Conservation (phyloP, 2,888 invertebrate genomes). For the Nomada fucata region DNA sequence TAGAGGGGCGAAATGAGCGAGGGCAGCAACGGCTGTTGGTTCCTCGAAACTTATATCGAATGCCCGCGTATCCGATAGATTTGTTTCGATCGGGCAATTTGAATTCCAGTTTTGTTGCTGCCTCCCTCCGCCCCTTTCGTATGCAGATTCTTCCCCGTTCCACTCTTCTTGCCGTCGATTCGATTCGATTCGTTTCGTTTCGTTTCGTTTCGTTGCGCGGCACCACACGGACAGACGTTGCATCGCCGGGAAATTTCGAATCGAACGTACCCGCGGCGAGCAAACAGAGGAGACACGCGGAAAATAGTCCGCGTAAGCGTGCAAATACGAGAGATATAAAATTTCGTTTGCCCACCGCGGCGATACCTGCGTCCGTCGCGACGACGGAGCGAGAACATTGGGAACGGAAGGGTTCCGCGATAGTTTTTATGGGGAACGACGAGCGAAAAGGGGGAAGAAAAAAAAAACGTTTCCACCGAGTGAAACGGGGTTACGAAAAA, state of each 20-base stretch:
- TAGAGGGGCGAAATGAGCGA: conserved; percentile 2
- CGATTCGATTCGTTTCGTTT: not conserved
- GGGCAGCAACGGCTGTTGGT: not conserved
- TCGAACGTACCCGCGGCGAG: not conserved
- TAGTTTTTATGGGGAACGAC: not conserved
- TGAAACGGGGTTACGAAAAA: conserved; percentile 2
- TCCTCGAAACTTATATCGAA: conserved; percentile 24
- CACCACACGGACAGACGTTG: not conserved
- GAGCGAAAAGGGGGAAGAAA: not conserved
- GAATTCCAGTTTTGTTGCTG: conserved; percentile 27
- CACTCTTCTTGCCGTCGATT: not conserved
- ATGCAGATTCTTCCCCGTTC: too few relatives aligned
- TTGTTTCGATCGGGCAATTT: conserved; percentile 36
- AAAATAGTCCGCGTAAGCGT: conserved; percentile 8
- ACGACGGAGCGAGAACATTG: conserved; percentile 1
- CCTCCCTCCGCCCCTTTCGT: not conserved
- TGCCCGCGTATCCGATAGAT: conserved; percentile 19
- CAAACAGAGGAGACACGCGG: conserved; percentile 23
- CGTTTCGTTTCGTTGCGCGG: not conserved
- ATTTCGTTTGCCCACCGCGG: conserved; percentile 29
- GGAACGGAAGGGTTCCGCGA: conserved; percentile 14
- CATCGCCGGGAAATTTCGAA: conserved; percentile 16
- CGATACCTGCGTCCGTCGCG: conserved; percentile 16
- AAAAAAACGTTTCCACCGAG: not conserved
- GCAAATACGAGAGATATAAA: conserved; percentile 37